These are phyloP conservation scores for Myotis davidii DNA, from an alignment of 2,113 vertebrate genomes.

Conservation along the genomic window DNA sequence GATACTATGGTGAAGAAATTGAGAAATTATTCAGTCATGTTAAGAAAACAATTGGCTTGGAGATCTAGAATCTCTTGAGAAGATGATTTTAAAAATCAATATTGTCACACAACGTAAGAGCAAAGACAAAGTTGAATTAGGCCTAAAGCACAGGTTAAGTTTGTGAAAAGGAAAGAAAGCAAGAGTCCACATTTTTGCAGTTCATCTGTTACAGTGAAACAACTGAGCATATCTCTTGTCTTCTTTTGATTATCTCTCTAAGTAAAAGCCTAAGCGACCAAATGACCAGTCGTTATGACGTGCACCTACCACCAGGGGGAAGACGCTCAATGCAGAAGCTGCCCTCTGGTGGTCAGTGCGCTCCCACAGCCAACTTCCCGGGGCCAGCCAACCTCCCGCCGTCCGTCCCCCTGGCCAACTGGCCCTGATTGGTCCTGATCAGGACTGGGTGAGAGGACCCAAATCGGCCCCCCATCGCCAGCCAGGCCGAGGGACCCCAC, in stretches of 20 bases:
- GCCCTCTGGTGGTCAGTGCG: no score
- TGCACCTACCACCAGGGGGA: no score
- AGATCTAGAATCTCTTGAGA: neutral
- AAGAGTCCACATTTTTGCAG: neutral
- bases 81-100: neutral
- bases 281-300: no score
- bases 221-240: neutral
- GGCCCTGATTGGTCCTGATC: no score
- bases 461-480: no score
- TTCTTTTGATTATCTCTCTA: neutral
- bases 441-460: no score
- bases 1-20: conserved; percentile 15
- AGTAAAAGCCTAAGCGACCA: no score
- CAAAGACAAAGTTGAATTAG: conserved; percentile 39
- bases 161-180: neutral
- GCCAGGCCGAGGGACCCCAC: no score
- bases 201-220: neutral
- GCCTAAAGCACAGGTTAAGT: neutral
- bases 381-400: no score
- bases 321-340: no score
- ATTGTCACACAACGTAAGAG: neutral
- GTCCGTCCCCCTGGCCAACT: no score
- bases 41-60: neutral
- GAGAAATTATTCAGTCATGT: neutral
- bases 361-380: no score